Evolutionary conservation across 2,113 vertebrate species (phyloP), one percentile per base, ranked within the genome.

Genomic region (Vulpes ferrilata): DNA sequence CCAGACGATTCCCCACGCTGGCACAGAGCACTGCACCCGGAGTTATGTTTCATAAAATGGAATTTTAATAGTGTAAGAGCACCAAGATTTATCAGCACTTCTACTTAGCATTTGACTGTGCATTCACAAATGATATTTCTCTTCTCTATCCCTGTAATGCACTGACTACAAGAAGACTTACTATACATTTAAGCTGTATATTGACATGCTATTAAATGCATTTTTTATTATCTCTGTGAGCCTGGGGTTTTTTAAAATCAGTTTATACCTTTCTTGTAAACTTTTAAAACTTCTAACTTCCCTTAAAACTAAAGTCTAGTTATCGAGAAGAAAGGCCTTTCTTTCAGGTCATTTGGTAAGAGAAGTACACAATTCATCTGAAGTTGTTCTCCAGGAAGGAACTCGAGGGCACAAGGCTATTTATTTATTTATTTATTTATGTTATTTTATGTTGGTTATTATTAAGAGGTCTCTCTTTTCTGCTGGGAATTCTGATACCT

Each of bases 181-280:
- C 60, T 93, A 93, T 73, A 96, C 80, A 84, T 96, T 96, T 90
- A 96, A 97, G 90, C 95, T 98, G 96, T 98, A 93, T 98, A 95
- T 93, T 97, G 92, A 97, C 96, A 97, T 96, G 87, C 82, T 98
- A 60, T 98, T 98, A 97, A 98, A 98, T 98, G 95, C 90, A 79
- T 95, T 98, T 97, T 98, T 98, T 97, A 97, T 97, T 97, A 89
- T 81, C 81, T 90, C 85, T 97, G 92, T 98, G 78, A 98, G 97
- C 97, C 97, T 96, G 96, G 95, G 97, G 97, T 91, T 98, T 97
- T 97, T 97, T 65, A 69, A 96, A 97, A 89, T 48, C 88, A 97
- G 81, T 94, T 93, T 88, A 4, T 80, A 97, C 32, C 62, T 88
- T 88, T 85, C 88, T 96, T 82, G 71, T 60, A 16, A 94, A 88